Base-by-base conservation (phyloP, 2,797 vertebrate species). In the Triplophysa bombifrons region DNA sequence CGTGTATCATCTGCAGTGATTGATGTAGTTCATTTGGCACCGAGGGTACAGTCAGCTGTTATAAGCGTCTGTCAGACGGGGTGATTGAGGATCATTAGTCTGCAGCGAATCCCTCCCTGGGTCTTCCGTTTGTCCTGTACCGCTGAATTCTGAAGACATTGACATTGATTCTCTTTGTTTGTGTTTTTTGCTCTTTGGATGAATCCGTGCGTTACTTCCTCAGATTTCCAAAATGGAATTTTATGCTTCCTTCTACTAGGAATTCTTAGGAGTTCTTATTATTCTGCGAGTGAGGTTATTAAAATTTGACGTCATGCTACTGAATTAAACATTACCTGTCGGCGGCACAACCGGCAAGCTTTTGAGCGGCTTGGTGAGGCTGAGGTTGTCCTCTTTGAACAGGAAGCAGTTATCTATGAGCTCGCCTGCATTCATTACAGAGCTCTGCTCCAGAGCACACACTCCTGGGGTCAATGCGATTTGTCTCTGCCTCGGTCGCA, bases 361-460 rank as follows among this genome's bases (percentile, higher is more conserved):
- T 81, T 83, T 50, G 66, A 81, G 69, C 56, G 67, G 72, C 46
- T 67, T 78, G 61, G 64, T 84, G 76, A 81, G 81, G 76, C 71
- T 66, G 80, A 78, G 58, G 73, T 77, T 77, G 73, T 81, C 63
- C 76, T 78, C 46, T 70, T 65, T 65, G 30, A 72, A 76, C 78
- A 84, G 78, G 67, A 82, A 83, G 78, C 83, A 76, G 72, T 82
- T 84, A 84, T 86, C 83, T 79, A 56, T 68, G 63, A 81, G 78
- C 85, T 80, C 74, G 83, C 83, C 80, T 84, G 81, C 85, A 84
- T 86, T 86, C 85, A 86, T 86, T 84, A 86, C 46, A 56, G 64
- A 81, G 85, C 72, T 74, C 79, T 80, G 85, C 83, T 83, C 83
- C 81, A 84, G 80, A 74, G 81, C 78, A 84, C 83, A 83, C 83